Base-by-base conservation (phyloP, 2,113 vertebrate genomes). In the Saccopteryx leptura region DNA sequence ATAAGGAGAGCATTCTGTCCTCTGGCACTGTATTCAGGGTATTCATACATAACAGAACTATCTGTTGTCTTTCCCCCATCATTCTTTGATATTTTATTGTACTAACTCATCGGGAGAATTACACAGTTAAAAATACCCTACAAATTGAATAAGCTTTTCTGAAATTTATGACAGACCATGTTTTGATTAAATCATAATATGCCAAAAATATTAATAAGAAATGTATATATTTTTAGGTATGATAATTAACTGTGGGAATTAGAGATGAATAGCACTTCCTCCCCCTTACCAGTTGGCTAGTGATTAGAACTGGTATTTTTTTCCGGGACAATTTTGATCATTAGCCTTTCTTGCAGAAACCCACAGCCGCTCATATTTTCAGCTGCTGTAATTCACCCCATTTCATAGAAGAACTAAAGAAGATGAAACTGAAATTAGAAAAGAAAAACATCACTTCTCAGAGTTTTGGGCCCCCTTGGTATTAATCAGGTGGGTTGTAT, bases 171-270 rank as follows among this genome's bases (percentile, higher is more conserved):
- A 97, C 91, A 97, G 86, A 93, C 50, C 46, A 89, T 91, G 86
- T 96, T 97, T 96, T 97, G 94, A 97, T 96, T 94, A 96, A 97
- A 97, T 97, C 91, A 97, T 81, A 95, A 97, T 95, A 95, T 96
- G 93, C 78, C 91, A 94, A 96, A 98, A 97, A 96, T 98, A 90
- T 87, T 92, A 74, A 75, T n/a, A 95, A 96, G 82, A 94, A 91
- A 94, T 85, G 71, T 91, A 97, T 96, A 83, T 97, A 97, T 97
- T 97, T 98, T 98, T 97, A 97, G 95, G 94, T 96, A 39, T 39
- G 39, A 39, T 39, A 98, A 98, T 98, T 98, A 98, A 98, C 96
- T 98, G 71, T 96, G 97, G 80, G 76, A 97, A 93, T 98, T 98
- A 97, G 79, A 96, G 95, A 97, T 97, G 97, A 97, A 97, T 97